phyloP scores from a whole-genome alignment of 2,888 invertebrate genomes.

The Oscheius sp. region DNA sequence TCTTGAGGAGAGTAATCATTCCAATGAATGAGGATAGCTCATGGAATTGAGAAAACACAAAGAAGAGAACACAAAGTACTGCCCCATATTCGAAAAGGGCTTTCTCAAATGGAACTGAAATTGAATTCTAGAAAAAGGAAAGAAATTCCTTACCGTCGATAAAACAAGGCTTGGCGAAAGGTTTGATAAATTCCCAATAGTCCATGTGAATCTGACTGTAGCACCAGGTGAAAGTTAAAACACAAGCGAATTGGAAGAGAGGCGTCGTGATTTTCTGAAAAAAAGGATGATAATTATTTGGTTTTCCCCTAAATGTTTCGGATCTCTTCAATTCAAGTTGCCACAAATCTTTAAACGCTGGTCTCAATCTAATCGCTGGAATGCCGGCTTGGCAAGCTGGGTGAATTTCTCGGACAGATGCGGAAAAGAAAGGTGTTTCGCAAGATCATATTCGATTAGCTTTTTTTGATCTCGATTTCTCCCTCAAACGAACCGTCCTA shows the following conservation, averaged over 20 bases:
- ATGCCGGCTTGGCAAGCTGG: no score
- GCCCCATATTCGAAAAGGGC: neutral
- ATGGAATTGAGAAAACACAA: neutral
- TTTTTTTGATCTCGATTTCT: no score
- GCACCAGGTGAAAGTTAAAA: no score
- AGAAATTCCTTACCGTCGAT: constrained; percentile 1
- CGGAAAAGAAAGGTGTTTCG: no score
- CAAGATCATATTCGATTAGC: no score
- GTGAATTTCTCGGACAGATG: no score
- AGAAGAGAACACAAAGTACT: neutral
- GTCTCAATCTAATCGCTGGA: no score
- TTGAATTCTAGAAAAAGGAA: neutral
- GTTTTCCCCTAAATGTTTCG: no score
- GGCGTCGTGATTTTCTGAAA: neutral
- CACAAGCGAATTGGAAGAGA: neutral
- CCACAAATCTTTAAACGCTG: no score
- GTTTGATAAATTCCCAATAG: neutral
- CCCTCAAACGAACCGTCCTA: neutral
- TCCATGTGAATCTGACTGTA: neutral
- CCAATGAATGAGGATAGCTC: neutral
- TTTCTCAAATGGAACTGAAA: constrained; percentile 6
- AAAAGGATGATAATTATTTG: no score
- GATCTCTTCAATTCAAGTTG: no score
- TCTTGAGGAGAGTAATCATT: neutral
- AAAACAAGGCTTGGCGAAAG: neutral